Conservation (phyloP, 2,888 invertebrate species). For the Drosophila eohydei region DNA sequence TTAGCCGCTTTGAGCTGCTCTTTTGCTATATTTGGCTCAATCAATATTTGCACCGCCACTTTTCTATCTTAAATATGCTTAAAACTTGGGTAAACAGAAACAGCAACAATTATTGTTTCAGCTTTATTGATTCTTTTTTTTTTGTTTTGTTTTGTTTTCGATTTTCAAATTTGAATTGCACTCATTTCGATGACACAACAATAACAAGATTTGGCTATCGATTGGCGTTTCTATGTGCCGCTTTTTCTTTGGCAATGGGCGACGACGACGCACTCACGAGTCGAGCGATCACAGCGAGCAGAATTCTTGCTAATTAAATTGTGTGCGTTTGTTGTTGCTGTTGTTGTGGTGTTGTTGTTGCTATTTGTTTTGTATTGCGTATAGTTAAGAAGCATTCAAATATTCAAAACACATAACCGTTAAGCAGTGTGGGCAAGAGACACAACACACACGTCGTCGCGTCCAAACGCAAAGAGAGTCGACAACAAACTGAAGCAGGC, state of each 20-base stretch:
- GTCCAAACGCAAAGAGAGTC: slow-evolving; percentile 75
- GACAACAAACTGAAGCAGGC: slow-evolving; percentile 63
- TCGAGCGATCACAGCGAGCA: slow-evolving; percentile 44
- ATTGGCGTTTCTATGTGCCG: slow-evolving; percentile 37
- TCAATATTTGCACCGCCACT: slow-evolving; percentile 44
- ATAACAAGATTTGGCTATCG: slow-evolving; percentile 37
- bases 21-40: slow-evolving; percentile 37
- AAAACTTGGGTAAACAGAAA: slow-evolving; percentile 21
- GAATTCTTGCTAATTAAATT: slow-evolving; percentile 53
- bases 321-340: slow-evolving; percentile 27
- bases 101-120: slow-evolving; percentile 7
- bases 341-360: slow-evolving; percentile 15
- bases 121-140: background rate
- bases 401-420: slow-evolving; percentile 59
- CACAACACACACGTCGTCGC: slow-evolving; percentile 37
- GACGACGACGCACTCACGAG: slow-evolving; percentile 35
- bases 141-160: background rate
- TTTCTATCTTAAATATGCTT: slow-evolving; percentile 13
- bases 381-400: slow-evolving; percentile 58
- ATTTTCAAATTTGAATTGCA: slow-evolving; percentile 47
- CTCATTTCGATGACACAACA: slow-evolving; percentile 49
- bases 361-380: slow-evolving; percentile 47
- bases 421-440: slow-evolving; percentile 36
- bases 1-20: slow-evolving; percentile 32
- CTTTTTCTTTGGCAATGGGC: slow-evolving; percentile 40